Conservation (phyloP, 2,888 invertebrate genomes). For the Drosophila helvetica region DNA sequence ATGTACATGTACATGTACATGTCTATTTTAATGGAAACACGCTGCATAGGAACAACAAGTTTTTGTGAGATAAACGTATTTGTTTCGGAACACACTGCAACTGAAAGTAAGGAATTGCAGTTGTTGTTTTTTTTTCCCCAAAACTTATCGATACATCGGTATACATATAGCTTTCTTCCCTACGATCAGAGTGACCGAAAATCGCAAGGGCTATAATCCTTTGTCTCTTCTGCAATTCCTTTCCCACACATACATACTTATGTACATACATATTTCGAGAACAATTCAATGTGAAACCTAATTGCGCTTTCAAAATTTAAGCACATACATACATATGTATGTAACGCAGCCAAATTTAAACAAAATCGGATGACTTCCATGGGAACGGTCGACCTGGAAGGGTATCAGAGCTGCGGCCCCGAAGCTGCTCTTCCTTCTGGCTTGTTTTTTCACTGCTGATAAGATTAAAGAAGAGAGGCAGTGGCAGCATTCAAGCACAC, state of each 20-base stretch:
- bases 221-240: not conserved
- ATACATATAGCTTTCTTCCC: not conserved
- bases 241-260: not conserved
- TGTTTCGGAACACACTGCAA: no score
- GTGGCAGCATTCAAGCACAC: constrained; percentile 31
- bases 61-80: no score
- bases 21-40: not conserved
- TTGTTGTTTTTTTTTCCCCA: not conserved
- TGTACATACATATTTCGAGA: not conserved
- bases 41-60: no score
- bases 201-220: not conserved
- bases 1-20: not conserved
- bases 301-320: not conserved
- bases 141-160: not conserved
- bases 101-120: no score
- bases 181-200: not conserved
- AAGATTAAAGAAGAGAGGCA: constrained; percentile 35
- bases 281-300: not conserved
- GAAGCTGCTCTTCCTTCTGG: not conserved
- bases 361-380: not conserved
- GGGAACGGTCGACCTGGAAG: not conserved
- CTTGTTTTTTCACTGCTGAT: constrained; percentile 32
- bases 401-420: not conserved
- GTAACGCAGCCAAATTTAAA: not conserved
- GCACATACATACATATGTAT: no score